Evolutionary conservation across 2,113 vertebrate genomes (phyloP), one percentile per base, ranked within the genome.

Genomic region (Brachyhypopomus occidentalis): DNA sequence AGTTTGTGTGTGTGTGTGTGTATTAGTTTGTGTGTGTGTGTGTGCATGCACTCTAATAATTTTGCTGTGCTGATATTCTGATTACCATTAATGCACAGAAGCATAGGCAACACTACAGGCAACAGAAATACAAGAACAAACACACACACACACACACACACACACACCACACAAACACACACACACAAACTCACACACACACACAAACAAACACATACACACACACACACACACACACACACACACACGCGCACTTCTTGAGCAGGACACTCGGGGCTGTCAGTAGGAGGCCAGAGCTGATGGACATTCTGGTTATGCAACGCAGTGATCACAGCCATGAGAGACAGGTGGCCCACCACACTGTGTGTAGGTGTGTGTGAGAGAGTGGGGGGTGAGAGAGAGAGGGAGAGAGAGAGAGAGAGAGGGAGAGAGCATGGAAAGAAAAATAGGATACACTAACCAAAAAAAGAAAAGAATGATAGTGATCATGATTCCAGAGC

Each of bases 261-360:
- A 60, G 59, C 41, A 76, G 77, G 74, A 78, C 80, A 80, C 64
- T 75, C 48, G 58, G 45, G 74, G 75, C 74, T 78, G 63, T 84
- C 83, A 85, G 70, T 82, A 84, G 80, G 83, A 84, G 82, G 80
- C 81, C 86, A 56, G 72, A 84, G 70, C 86, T 86, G 84, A 87
- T 86, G 87, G 87, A 84, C 81, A 86, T 79, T 81, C 81, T 84
- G 84, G 83, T 88, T 90, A 86, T 69, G 83, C 87, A 89, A 89
- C 77, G 30, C 74, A 79, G 23, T 75, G 83, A 88, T 85, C 78
- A 66, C 79, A 78, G 85, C 87, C 87, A 90, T 84, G 77, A 80
- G 86, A 88, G 86, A 88, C 89, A 89, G 87, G 89, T 90, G 89
- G 89, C 84, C 72, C 84, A 86, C 83, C 87, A 86, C 83, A 82